Base-by-base conservation (phyloP, 2,888 invertebrate species). In the Archips xylosteana region DNA sequence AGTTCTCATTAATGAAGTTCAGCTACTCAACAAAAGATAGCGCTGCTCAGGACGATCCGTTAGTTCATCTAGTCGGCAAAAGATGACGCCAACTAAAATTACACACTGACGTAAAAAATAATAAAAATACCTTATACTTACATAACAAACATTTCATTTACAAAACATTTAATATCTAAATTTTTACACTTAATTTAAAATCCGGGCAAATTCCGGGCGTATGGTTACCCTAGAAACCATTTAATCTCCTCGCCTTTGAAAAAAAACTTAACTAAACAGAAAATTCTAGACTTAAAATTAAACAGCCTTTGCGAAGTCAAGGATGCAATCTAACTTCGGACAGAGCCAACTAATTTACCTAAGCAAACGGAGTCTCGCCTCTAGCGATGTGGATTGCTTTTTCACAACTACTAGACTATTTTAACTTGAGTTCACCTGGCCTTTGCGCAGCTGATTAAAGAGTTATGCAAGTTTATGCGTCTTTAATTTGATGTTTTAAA, bases 291-390 rank as follows among this genome's bases (percentile, higher is more conserved):
- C 64, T 74, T 63, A 65, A 74, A 69, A 70, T 70, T 70, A 66
- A 74, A 74, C 60, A 70, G 66, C 70, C 65, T 59, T 66, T 68
- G 73, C 74, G 59, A 70, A 77, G 75, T 75, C 75, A 74, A 70
- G 75, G 75, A 78, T 75, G 77, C 76, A 79, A 79, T 79, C 74
- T 79, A 78, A 79, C 77, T 79, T 79, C 71, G 61, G 72, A 68
- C 75, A 77, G 78, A 74, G 77, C 81, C 81, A 84, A 84, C 83
- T 84, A 84, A 85, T 85, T 85, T 85, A 80, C 82, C 78, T 82
- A 80, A 80, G 82, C 83, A 82, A 84, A 82, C 83, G 78, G 79
- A 77, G 69, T 72, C 57, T 60, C 59, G 66, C 70, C 72, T 54
- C 3, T 45, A 57, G 75, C 67, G 12, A 59, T 65, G 74, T 67